These are phyloP conservation scores for Dioctria rufipes DNA, from an alignment of 2,888 invertebrate genomes.

Conservation along the genomic window DNA sequence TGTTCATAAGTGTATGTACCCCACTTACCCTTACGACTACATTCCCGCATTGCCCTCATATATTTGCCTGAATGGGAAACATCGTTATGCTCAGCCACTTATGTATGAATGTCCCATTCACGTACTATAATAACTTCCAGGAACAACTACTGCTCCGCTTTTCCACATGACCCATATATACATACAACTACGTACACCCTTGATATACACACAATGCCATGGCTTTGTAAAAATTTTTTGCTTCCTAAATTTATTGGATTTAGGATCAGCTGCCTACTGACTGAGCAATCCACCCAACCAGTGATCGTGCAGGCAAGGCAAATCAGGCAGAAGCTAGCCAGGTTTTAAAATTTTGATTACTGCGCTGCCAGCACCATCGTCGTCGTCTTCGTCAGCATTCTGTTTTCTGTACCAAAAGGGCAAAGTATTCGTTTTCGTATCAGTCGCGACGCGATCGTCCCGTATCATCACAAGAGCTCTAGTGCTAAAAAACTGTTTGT, in stretches of 20 bases:
- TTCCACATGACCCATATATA: not conserved
- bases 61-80: not conserved
- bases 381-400: not conserved
- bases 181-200: too few species aligned
- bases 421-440: slow-evolving; percentile 37
- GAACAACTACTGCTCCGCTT: slow-evolving; percentile 12
- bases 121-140: slow-evolving; percentile 21
- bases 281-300: slow-evolving; percentile 9
- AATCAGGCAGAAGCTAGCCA: too few species aligned
- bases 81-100: not conserved
- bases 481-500: slow-evolving; percentile 14
- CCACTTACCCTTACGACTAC: not conserved
- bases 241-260: slow-evolving; percentile 6
- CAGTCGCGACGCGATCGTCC: not conserved
- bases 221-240: slow-evolving; percentile 2
- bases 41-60: slow-evolving; percentile 3
- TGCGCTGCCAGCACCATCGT: too few species aligned
- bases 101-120: not conserved
- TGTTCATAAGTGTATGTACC: not conserved
- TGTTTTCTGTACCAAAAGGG: slow-evolving; percentile 19
- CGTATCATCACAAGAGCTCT: not conserved
- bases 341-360: too few species aligned
- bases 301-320: not conserved
- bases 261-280: slow-evolving; percentile 37
- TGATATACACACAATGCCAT: too few species aligned